A percentile compares a stretch with the other conserved stretches of the same genome.
phyloP scores from a whole-genome alignment of 1,140 invertebrate species.

The Euschistus heros region DNA sequence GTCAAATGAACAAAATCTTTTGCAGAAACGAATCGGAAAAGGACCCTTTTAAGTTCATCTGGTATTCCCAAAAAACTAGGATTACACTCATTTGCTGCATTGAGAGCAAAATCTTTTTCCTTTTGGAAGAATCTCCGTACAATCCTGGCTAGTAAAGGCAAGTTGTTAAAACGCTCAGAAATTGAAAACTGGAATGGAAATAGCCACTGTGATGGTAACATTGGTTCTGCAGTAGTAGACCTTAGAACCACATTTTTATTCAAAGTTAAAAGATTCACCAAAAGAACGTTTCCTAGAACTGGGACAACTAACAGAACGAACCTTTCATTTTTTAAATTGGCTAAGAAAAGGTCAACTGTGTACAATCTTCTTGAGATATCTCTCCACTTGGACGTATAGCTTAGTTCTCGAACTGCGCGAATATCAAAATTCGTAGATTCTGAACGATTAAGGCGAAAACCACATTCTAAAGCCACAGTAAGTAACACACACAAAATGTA shows the following conservation, averaged over 20 bases:
- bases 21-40: not conserved
- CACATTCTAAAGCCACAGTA: conserved; percentile 5
- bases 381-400: not conserved
- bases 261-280: conserved; percentile 1
- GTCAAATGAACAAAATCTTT: conserved; percentile 6
- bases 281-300: not conserved
- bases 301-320: not conserved
- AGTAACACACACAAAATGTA: not conserved
- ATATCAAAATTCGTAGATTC: not conserved
- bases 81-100: not conserved
- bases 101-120: not conserved
- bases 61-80: not conserved
- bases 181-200: not conserved
- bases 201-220: not conserved
- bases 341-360: not conserved
- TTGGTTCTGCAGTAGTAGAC: not conserved
- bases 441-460: not conserved
- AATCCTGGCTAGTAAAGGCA: not conserved
- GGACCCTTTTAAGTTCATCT: not conserved
- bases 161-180: not conserved
- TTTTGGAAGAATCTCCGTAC: not conserved
- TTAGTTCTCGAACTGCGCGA: not conserved
- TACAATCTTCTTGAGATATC: not conserved
- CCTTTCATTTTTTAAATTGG: not conserved
- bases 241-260: not conserved